Evolutionary conservation across 2,888 invertebrate species (phyloP).

Genomic region (Sesamia inferens): DNA sequence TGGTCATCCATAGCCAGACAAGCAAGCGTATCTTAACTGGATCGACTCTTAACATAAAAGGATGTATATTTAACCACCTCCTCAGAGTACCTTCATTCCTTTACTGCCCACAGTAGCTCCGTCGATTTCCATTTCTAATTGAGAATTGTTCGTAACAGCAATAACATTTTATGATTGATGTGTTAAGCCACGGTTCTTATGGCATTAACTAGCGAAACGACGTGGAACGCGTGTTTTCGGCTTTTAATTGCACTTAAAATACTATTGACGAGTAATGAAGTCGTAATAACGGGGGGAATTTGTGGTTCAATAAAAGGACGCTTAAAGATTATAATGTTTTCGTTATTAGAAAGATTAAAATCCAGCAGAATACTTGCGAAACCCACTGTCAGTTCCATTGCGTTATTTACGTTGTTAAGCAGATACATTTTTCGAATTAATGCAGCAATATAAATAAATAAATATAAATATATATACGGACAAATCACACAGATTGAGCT

Average conservation of each 20-base stretch:
- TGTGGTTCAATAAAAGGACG: constrained; percentile 48
- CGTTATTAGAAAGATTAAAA: constrained; percentile 10
- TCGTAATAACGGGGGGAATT: constrained; percentile 53
- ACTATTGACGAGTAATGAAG: constrained; percentile 65
- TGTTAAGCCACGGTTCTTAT: constrained; percentile 75
- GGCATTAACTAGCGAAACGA: constrained; percentile 74
- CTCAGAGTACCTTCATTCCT: constrained; percentile 26
- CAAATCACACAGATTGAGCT: no score
- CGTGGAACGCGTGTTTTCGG: constrained; percentile 75
- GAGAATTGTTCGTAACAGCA: constrained; percentile 72
- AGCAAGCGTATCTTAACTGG: neutral
- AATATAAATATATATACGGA: no score
- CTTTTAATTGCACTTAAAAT: constrained; percentile 77
- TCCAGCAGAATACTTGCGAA: neutral
- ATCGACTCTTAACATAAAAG: neutral
- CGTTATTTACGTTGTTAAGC: no score
- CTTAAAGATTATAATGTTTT: constrained; percentile 27
- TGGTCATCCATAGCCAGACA: neutral
- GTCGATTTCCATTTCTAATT: constrained; percentile 72
- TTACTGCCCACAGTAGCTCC: constrained; percentile 37
- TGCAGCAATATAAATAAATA: no score
- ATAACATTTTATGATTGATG: constrained; percentile 83
- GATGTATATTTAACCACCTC: constrained; percentile 9
- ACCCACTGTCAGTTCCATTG: no score
- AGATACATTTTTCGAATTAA: no score